These are phyloP conservation scores for Melieria crassipennis DNA, from an alignment of 2,888 invertebrate species.

Conservation along the genomic window DNA sequence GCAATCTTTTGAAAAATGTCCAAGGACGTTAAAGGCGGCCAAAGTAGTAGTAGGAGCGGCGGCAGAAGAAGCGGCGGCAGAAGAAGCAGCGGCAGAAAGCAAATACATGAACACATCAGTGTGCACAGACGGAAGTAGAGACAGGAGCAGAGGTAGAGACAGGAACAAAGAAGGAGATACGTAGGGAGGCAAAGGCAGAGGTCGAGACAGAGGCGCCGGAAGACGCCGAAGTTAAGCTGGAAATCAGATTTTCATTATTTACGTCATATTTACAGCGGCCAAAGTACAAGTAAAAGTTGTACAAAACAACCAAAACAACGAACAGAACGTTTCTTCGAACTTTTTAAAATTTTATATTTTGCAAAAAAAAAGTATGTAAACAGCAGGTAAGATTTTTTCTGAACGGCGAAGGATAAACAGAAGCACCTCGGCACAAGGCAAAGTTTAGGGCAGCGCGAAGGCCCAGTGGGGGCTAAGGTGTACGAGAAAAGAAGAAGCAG, in stretches of 20 bases:
- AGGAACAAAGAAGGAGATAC: background rate
- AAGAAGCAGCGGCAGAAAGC: too few species aligned
- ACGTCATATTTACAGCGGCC: conserved; percentile 22
- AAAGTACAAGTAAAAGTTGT: background rate
- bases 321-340: too few species aligned
- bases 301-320: background rate
- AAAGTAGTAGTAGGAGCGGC: too few species aligned
- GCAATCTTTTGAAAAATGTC: background rate
- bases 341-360: background rate
- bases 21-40: too few species aligned
- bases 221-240: conserved; percentile 22
- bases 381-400: background rate
- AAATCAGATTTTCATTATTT: conserved; percentile 40
- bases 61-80: too few species aligned
- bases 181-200: background rate
- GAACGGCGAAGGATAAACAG: background rate
- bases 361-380: conserved; percentile 7
- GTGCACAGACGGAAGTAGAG: too few species aligned
- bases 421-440: background rate
- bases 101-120: too few species aligned
- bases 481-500: too few species aligned
- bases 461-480: too few species aligned
- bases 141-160: background rate
- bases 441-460: conserved; percentile 8
- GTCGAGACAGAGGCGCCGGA: too few species aligned